Base-by-base conservation (phyloP, 2,113 vertebrate species). In the Cynopterus brachyotis region DNA sequence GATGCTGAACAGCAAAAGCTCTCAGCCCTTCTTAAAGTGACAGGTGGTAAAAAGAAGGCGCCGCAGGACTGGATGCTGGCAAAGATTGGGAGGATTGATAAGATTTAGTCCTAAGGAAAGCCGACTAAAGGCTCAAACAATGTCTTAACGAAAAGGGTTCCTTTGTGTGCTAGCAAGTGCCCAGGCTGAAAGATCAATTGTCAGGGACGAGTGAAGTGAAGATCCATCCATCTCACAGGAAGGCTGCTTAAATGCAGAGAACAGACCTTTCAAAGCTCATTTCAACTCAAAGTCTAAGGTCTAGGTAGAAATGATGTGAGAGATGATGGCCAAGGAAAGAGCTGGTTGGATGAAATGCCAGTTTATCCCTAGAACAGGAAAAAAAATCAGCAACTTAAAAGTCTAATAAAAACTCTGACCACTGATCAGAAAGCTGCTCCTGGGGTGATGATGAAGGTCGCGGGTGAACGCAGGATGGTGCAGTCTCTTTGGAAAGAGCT, bases 201-300 rank as follows among this genome's bases (percentile, higher is more conserved):
- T 37, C 37, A 2, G 24, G 69, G 78, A 32, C 3, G 0, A 0
- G 13, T 1, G 8, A 37, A 69, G 64, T 20, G 35, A 0, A 69
- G 70, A 19, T 20, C 30, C 0, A 0, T 10, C 79, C 11, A 40
- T 8, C 16, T 35, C 3, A 47, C 17, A 16, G 45, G 60, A 15
- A 32, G 17, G 42, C 66, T 64, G 82, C 40, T 7, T 2, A 2
- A 26, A 37, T 6, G 30, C 0, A 16, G 57, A 70, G 53, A 47
- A 70, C 69, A 64, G 72, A 30, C 2, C 12, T 70, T 42, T 81
- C 88, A 62, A 47, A 60, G 79, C 35, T 60, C 69, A 86, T 84
- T 73, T 83, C 88, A 60, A 60, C 40, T 37, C 30, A 5, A n/a
- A 78, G 42, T 45, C 72, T 76, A 28, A 75, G 66, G 45, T 42